Conservation (phyloP, 2,113 vertebrate genomes). For the Ranitomeya variabilis region DNA sequence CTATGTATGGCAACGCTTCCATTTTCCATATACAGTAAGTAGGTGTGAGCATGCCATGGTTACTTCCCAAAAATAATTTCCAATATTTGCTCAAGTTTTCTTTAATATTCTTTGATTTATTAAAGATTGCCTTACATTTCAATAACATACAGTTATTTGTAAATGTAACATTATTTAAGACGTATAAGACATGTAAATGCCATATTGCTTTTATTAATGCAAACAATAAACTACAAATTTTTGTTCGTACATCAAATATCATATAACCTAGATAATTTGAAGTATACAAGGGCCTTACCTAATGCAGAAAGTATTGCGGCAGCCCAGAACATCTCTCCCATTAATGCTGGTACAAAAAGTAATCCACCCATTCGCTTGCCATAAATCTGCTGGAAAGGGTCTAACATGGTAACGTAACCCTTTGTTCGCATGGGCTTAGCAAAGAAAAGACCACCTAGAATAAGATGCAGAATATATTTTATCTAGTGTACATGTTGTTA, state of each 20-base stretch:
- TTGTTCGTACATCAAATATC: background rate
- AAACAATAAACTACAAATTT: too few species aligned
- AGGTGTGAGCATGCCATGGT: background rate
- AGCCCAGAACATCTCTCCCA: constrained; percentile 99
- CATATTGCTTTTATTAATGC: too few species aligned
- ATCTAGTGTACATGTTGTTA: background rate
- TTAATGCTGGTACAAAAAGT: constrained; percentile 92
- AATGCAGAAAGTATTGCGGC: constrained; percentile 96
- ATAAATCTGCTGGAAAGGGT: constrained; percentile 95
- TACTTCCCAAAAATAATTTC: background rate
- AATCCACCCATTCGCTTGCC: constrained; percentile 96
- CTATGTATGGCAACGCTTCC: background rate
- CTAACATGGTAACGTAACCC: constrained; percentile 97
- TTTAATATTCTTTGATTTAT: too few species aligned
- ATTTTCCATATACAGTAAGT: background rate
- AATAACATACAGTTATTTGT: too few species aligned
- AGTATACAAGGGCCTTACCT: constrained; percentile 72
- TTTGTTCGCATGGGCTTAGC: constrained; percentile 96
- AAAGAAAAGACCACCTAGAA: constrained; percentile 92
- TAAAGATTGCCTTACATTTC: too few species aligned
- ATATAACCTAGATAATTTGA: background rate
- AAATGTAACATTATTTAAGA: too few species aligned
- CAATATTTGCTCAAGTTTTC: background rate
- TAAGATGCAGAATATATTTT: background rate
- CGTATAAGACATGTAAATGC: too few species aligned